phyloP scores from a whole-genome alignment of 2,797 vertebrate genomes.

The Zenarchopterus dispar region DNA sequence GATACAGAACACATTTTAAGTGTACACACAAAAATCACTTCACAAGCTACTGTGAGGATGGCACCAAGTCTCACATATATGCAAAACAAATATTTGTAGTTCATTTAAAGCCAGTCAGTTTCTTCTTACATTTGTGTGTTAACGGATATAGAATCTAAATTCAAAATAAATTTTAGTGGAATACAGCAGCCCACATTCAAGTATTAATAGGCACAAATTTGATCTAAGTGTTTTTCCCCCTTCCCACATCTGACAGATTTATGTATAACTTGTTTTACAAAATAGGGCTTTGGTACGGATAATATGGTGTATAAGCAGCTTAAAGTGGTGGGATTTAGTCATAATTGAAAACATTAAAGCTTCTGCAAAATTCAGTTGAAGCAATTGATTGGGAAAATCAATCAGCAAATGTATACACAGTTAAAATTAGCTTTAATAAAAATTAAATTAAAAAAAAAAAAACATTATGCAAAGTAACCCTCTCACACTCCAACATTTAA shows the following conservation, averaged over 20 bases:
- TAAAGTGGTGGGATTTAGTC: background rate
- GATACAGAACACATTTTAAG: background rate
- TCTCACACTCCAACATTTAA: too few relatives aligned
- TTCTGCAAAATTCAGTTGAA: background rate
- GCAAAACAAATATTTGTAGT: slow-evolving; percentile 51
- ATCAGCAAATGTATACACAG: background rate
- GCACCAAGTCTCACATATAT: slow-evolving; percentile 51
- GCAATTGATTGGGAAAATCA: too few relatives aligned
- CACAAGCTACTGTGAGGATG: slow-evolving; percentile 29
- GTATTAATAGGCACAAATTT: background rate
- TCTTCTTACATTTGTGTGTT: background rate
- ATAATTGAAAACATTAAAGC: background rate
- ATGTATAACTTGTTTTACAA: too few relatives aligned
- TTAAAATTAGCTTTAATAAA: background rate
- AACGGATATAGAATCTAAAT: background rate
- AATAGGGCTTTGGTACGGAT: too few relatives aligned
- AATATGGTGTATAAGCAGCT: too few relatives aligned
- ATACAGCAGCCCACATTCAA: background rate
- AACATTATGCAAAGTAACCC: too few relatives aligned
- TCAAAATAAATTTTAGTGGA: background rate
- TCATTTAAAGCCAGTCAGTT: slow-evolving; percentile 23
- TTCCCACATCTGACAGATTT: too few relatives aligned
- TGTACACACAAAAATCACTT: slow-evolving; percentile 31
- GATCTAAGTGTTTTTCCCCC: background rate
- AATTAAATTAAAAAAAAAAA: too few relatives aligned